Evolutionary conservation across 2,888 invertebrate species (phyloP).

Genomic region (Phyllotreta striolata): DNA sequence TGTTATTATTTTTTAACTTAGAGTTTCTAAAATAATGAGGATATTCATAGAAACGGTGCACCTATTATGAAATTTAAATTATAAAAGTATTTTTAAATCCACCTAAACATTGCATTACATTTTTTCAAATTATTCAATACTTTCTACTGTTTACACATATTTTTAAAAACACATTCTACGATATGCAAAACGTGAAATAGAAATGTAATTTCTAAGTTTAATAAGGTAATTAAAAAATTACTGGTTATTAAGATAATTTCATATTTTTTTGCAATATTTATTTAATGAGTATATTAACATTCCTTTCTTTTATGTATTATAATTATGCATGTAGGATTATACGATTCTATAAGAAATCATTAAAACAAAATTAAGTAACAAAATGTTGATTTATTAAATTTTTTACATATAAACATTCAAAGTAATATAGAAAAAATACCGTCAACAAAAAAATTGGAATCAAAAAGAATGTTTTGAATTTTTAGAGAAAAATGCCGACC

Average conservation of each 20-base stretch:
- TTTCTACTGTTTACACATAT: no score
- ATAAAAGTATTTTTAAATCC: no score
- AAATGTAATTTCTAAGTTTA: no score
- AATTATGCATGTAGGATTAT: not conserved
- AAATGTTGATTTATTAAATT: conserved; percentile 30
- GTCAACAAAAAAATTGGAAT: conserved; percentile 20
- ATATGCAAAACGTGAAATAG: no score
- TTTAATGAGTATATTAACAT: not conserved
- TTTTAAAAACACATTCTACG: no score
- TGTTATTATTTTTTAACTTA: no score
- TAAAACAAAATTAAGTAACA: conserved; percentile 24
- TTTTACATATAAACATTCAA: conserved; percentile 35
- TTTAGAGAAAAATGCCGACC: not conserved
- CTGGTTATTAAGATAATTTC: not conserved
- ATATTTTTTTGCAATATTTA: not conserved
- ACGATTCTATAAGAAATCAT: not conserved
- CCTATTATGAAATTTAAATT: no score
- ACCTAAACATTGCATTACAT: no score
- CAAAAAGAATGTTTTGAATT: conserved; percentile 18
- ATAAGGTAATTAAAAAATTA: no score
- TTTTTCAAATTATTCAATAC: no score
- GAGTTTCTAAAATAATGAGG: no score
- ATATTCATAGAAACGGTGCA: no score
- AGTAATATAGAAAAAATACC: conserved; percentile 31
- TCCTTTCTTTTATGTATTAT: not conserved